A percentile compares a stretch with the other conserved stretches of the same genome.
Conservation (phyloP, 1,140 invertebrate species). For the Brachionus paranguensis region DNA sequence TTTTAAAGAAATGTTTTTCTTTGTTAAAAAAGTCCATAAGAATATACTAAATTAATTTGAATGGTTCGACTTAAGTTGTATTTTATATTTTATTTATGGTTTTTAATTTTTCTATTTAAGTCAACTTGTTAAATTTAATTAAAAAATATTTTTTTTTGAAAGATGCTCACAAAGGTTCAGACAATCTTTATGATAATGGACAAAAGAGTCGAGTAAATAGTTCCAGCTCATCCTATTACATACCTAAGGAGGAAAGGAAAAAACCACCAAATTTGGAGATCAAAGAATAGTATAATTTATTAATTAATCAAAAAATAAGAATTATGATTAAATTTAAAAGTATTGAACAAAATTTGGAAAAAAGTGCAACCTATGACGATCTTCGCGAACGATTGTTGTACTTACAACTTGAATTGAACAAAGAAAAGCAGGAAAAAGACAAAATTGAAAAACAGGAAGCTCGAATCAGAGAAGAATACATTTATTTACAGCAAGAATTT, state of each 20-base stretch:
- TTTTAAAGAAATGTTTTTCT: too few species aligned
- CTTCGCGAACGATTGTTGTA: slow-evolving; percentile 48
- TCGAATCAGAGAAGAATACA: slow-evolving; percentile 13
- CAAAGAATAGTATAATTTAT: not conserved
- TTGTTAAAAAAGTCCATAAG: too few species aligned
- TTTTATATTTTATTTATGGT: too few species aligned
- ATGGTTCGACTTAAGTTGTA: too few species aligned
- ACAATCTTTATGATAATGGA: not conserved
- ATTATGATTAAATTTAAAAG: not conserved
- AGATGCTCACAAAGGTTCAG: not conserved
- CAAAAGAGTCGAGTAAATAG: not conserved
- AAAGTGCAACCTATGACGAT: slow-evolving; percentile 57
- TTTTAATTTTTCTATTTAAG: too few species aligned
- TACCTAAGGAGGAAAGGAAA: not conserved
- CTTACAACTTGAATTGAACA: slow-evolving; percentile 49
- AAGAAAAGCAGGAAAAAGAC: slow-evolving; percentile 42
- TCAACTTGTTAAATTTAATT: too few species aligned
- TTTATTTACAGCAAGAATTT: slow-evolving; percentile 17
- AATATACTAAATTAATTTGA: too few species aligned
- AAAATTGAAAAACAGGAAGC: slow-evolving; percentile 29
- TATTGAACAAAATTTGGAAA: slow-evolving; percentile 18
- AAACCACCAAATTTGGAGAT: not conserved
- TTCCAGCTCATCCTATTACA: not conserved
- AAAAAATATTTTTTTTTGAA: not conserved
- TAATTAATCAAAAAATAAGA: not conserved